A percentile compares a stretch with the other conserved stretches of the same genome.
Conservation (phyloP, 1,140 invertebrate genomes). For the Drosophila micromelanica region DNA sequence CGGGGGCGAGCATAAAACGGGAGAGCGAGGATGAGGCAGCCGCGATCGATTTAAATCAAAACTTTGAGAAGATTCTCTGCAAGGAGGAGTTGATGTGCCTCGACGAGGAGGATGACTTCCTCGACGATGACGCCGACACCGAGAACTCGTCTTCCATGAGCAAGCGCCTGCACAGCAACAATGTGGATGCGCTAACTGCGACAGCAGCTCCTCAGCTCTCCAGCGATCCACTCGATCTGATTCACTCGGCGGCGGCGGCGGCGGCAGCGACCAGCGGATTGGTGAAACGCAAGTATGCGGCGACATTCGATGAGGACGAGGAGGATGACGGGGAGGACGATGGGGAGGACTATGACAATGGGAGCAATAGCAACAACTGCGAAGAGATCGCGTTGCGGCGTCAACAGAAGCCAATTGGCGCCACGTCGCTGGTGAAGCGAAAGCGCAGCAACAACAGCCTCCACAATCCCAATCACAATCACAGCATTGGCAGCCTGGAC, state of each 20-base stretch:
- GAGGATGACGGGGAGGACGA: constrained; percentile 29
- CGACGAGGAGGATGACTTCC: constrained; percentile 76
- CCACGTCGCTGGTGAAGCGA: constrained; percentile 47
- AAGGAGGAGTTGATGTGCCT: constrained; percentile 81
- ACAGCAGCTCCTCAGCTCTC: constrained; percentile 1
- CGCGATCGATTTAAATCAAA: constrained; percentile 82
- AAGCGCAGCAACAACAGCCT: constrained; percentile 62
- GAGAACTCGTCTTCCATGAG: constrained; percentile 75
- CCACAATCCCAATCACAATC: not conserved
- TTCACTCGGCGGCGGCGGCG: constrained; percentile 42
- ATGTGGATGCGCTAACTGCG: constrained; percentile 44
- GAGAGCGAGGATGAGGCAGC: constrained; percentile 54
- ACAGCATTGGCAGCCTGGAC: constrained; percentile 7
- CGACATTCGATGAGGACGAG: constrained; percentile 51
- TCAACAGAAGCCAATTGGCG: constrained; percentile 25
- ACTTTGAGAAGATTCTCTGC: constrained; percentile 83
- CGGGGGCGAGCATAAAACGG: constrained; percentile 60
- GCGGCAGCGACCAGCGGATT: constrained; percentile 18
- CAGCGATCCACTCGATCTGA: constrained; percentile 75
- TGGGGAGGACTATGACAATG: constrained; percentile 23
- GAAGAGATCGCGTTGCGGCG: constrained; percentile 37
- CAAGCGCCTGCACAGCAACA: constrained; percentile 55
- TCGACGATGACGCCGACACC: constrained; percentile 64
- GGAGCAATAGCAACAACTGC: constrained; percentile 52
- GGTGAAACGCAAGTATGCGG: constrained; percentile 67